phyloP scores from a whole-genome alignment of 2,113 vertebrate genomes.

The Nibea albiflora region DNA sequence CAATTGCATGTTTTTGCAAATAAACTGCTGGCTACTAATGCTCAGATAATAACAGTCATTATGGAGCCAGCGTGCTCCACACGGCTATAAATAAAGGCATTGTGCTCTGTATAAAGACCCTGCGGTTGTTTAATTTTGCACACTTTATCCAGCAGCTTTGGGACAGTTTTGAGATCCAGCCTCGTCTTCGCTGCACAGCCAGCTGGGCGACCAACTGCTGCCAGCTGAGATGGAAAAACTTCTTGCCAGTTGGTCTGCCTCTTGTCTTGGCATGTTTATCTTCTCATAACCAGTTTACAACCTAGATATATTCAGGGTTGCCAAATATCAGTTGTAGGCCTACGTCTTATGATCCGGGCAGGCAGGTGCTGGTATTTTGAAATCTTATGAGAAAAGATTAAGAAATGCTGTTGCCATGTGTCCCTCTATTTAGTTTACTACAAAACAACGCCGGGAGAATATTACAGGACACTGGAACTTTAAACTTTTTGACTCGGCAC shows the following conservation, averaged over 20 bases:
- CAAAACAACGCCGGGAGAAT: slow-evolving; percentile 56
- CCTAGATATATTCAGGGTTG: background rate
- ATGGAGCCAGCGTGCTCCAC: background rate
- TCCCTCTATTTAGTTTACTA: slow-evolving; percentile 24
- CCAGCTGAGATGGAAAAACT: slow-evolving; percentile 25
- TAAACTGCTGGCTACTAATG: background rate
- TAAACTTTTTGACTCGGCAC: slow-evolving; percentile 7
- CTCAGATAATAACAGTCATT: background rate
- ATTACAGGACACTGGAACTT: slow-evolving; percentile 19
- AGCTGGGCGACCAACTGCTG: slow-evolving; percentile 6
- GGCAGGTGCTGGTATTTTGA: slow-evolving; percentile 26
- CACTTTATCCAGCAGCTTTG: background rate
- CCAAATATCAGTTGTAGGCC: background rate
- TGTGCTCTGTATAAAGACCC: no score
- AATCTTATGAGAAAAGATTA: slow-evolving; percentile 21
- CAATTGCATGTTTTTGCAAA: background rate
- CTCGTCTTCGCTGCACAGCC: background rate
- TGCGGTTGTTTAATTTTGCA: background rate
- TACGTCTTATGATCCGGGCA: background rate
- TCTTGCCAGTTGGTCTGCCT: slow-evolving; percentile 20
- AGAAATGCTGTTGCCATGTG: slow-evolving; percentile 10
- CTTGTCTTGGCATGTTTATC: slow-evolving; percentile 32
- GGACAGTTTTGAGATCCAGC: background rate
- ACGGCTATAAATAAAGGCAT: background rate
- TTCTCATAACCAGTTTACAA: slow-evolving; percentile 22